Conservation (phyloP, 2,797 vertebrate genomes). For the Bovichtus variegatus region DNA sequence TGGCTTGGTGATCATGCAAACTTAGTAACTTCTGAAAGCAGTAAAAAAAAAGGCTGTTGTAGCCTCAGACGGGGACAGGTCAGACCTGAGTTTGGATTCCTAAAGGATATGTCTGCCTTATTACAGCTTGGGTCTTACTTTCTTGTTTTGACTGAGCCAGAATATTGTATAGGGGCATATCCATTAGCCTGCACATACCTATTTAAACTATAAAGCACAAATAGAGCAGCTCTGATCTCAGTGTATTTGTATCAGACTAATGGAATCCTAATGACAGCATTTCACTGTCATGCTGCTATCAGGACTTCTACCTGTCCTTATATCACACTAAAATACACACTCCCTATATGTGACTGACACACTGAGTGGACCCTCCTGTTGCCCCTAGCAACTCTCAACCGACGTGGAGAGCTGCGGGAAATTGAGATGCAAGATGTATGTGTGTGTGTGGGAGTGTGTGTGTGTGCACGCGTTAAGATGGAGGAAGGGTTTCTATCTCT, state of each 20-base stretch:
- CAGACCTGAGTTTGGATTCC: neutral
- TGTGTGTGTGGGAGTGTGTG: slow-evolving; percentile 25
- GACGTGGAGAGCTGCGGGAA: slow-evolving; percentile 30
- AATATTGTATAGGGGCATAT: too few relatives aligned
- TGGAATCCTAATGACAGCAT: neutral
- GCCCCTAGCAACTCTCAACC: slow-evolving; percentile 64
- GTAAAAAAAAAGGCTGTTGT: neutral
- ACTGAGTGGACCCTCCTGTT: slow-evolving; percentile 45
- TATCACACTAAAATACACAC: slow-evolving; percentile 6
- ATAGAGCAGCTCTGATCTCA: neutral
- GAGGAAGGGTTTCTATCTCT: slow-evolving; percentile 22
- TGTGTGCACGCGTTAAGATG: slow-evolving; percentile 25
- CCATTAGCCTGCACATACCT: neutral
- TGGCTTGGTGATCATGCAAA: neutral
- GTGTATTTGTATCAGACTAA: neutral
- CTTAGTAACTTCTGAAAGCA: neutral
- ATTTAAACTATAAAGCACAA: neutral
- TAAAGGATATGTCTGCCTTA: neutral
- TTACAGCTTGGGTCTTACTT: neutral
- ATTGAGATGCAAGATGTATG: slow-evolving; percentile 51
- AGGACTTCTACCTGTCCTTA: neutral
- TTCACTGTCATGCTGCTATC: neutral
- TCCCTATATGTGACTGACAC: slow-evolving; percentile 28
- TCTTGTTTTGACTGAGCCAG: neutral
- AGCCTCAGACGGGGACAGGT: neutral